These are phyloP conservation scores for Chiridota heheva DNA, from an alignment of 35 echinoderm and acorn worm genomes.

Conservation along the genomic window DNA sequence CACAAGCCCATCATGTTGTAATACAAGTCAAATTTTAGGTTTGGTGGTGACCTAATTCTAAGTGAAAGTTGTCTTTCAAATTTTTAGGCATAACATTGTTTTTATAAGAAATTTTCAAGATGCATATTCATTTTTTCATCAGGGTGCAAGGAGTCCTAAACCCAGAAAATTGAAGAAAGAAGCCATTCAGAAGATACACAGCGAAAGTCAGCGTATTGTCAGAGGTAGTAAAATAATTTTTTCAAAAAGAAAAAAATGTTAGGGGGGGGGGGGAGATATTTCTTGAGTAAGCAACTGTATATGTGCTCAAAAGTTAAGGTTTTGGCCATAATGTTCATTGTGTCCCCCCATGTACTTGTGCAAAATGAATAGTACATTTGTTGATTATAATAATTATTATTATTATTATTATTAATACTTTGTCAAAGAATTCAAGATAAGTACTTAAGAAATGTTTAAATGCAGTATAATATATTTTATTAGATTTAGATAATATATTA, in stretches of 20 bases:
- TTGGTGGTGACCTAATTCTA: too few relatives aligned
- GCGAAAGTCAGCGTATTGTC: constrained; percentile 88
- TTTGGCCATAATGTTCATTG: neutral
- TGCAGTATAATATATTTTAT: too few relatives aligned
- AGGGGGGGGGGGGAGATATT: neutral
- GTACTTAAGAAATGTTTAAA: too few relatives aligned
- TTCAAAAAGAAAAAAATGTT: neutral
- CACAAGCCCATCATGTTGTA: too few relatives aligned
- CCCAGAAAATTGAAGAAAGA: constrained; percentile 33
- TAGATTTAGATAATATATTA: too few relatives aligned
- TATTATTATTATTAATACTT: neutral
- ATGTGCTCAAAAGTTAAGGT: neutral
- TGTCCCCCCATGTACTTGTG: neutral
- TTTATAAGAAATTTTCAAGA: too few relatives aligned
- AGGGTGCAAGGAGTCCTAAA: constrained; percentile 13
- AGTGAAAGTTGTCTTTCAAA: too few relatives aligned
- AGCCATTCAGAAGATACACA: constrained; percentile 84
- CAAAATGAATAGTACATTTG: neutral
- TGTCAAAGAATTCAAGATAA: too few relatives aligned
- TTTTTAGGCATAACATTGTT: too few relatives aligned
- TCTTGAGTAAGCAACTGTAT: too few relatives aligned
- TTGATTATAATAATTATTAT: neutral
- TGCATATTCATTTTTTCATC: neutral
- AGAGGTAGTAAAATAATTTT: constrained; percentile 63
- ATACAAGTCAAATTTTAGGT: too few relatives aligned